phyloP scores from a whole-genome alignment of 2,888 invertebrate species.

The Agrotis ipsilon region DNA sequence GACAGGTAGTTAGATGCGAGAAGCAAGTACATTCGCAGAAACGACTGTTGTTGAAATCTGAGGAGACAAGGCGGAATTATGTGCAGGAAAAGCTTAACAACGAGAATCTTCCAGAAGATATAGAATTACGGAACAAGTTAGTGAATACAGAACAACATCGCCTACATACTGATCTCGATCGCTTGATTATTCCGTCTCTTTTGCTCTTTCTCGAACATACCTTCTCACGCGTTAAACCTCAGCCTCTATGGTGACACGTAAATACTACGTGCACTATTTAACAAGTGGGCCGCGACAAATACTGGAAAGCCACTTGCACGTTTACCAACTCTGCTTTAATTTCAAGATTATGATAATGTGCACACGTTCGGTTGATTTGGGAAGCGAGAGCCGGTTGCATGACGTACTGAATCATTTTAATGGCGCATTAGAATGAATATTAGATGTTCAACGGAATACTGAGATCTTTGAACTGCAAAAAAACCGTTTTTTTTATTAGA shows the following conservation, averaged over 20 bases:
- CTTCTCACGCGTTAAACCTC: conserved; percentile 69
- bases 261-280: conserved; percentile 84
- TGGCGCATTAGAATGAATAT: background rate
- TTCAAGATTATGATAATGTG: conserved; percentile 61
- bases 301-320: conserved; percentile 72
- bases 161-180: conserved; percentile 43
- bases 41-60: conserved; percentile 36
- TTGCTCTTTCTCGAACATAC: conserved; percentile 59
- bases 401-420: conserved; percentile 20
- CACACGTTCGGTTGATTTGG: conserved; percentile 46
- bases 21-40: conserved; percentile 44
- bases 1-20: conserved; percentile 44
- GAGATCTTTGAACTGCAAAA: background rate
- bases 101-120: conserved; percentile 27
- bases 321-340: conserved; percentile 66
- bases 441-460: background rate
- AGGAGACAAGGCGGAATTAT: conserved; percentile 16
- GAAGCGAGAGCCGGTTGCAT: conserved; percentile 21
- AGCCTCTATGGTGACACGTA: conserved; percentile 81
- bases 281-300: conserved; percentile 81
- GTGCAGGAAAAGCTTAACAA: conserved; percentile 11
- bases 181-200: conserved; percentile 57
- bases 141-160: conserved; percentile 36
- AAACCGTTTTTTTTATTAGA: background rate
- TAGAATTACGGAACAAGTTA: conserved; percentile 24